These are phyloP conservation scores for Pheosia tremula DNA, from an alignment of 2,888 invertebrate genomes.

Conservation along the genomic window DNA sequence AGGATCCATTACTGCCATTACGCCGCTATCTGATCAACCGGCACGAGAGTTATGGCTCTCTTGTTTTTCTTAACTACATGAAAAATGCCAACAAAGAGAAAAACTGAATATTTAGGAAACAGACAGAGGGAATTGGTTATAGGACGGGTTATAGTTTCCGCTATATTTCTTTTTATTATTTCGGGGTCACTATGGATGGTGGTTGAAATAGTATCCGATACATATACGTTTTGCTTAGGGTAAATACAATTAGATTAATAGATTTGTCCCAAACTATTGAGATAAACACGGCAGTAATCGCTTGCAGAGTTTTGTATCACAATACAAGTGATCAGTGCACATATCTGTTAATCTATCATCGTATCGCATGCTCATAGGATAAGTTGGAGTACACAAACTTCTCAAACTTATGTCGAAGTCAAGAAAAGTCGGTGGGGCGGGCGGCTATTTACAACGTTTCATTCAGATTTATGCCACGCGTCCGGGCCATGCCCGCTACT, in stretches of 20 bases:
- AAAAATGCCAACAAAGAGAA: conserved; percentile 69
- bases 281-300: conserved; percentile 6
- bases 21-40: conserved; percentile 81
- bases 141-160: conserved; percentile 77
- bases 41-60: conserved; percentile 80
- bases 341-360: conserved; percentile 36
- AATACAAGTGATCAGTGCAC: conserved; percentile 32
- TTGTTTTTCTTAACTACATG: conserved; percentile 80
- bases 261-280: conserved; percentile 7
- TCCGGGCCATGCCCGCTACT: conserved; percentile 48
- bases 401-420: conserved; percentile 59
- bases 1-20: conserved; percentile 85
- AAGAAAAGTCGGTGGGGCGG: conserved; percentile 61
- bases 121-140: conserved; percentile 58
- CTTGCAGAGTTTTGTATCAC: conserved; percentile 15
- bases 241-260: conserved; percentile 36
- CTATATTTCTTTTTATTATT: conserved; percentile 64
- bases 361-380: conserved; percentile 40
- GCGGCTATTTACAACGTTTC: conserved; percentile 67
- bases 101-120: conserved; percentile 67
- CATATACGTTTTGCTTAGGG: conserved; percentile 22
- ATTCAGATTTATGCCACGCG: conserved; percentile 82
- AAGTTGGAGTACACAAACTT: conserved; percentile 50
- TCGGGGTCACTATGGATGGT: conserved; percentile 48
- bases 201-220: conserved; percentile 37